Base-by-base conservation (phyloP, 1,140 invertebrate species). In the Diorhabda carinulata region DNA sequence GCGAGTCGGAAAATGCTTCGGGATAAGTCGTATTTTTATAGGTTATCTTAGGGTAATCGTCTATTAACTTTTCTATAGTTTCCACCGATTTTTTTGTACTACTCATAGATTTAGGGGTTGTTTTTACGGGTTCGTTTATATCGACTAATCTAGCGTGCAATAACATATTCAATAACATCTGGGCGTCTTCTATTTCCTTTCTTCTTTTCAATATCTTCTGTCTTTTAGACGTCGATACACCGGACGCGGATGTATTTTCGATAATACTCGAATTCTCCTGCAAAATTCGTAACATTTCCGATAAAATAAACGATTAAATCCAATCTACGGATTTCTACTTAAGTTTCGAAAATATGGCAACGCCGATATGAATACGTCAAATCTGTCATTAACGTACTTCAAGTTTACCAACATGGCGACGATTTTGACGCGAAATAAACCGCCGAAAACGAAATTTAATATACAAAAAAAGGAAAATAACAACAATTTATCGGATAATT, bases 1-100 rank as follows among this genome's bases (percentile, higher is more conserved):
- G 77, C 3, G 70, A 69, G 9, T 71, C 66, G 9, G 43, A 60
- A 66, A 80, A 80, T 52, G 67, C 61, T 57, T 76, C 61, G 25
- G 69, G 58, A 56, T 71, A 72, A 2, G 74, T 78, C 43, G 69
- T 47, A 9, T 73, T 71, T 43, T 70, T 70, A 10, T 74, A 58
- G 9, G 64, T 62, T 7, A 80, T 69, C 8, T 70, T 70, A 3
- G 75, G 75, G 66, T 74, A 66, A 43, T 64, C 67, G 6, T 47
- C 5, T 6, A 70, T 25, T 6, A 78, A 43, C 5, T 73, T 71
- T 6, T 77, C 72, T 4, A 76, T 41, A 6, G 69, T 74, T 61
- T 61, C 67, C 4, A 70, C 45, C 56, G 47, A 25, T 45, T 61
- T 61, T n/a, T 25, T 57, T 4, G 63, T 72, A 8, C 60, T 73